These are phyloP conservation scores for Iphiclides podalirius DNA, from an alignment of 2,888 invertebrate genomes.

Conservation along the genomic window DNA sequence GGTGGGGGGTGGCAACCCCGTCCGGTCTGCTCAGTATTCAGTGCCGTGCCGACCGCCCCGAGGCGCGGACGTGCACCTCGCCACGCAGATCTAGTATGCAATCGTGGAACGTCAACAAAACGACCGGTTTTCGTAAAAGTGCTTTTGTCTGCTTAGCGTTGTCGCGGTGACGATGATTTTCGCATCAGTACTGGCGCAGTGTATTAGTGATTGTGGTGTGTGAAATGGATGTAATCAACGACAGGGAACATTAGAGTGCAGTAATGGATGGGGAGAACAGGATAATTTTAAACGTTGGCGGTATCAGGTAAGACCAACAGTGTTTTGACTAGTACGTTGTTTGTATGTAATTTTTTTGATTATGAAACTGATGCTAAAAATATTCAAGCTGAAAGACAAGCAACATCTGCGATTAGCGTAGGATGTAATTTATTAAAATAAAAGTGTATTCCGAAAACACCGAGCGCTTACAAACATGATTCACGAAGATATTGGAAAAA, in stretches of 20 bases:
- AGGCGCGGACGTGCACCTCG: conserved; percentile 38
- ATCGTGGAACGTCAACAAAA: conserved; percentile 15
- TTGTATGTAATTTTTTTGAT: too few relatives aligned
- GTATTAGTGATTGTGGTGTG: conserved; percentile 36
- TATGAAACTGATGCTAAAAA: too few relatives aligned
- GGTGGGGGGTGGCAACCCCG: conserved; percentile 56
- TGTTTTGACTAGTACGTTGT: too few relatives aligned
- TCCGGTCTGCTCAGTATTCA: conserved; percentile 34
- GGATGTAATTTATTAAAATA: too few relatives aligned
- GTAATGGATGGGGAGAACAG: conserved; percentile 94
- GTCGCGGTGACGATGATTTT: background rate
- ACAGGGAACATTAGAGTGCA: conserved; percentile 24
- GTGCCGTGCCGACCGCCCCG: conserved; percentile 36
- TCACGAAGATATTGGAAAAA: too few relatives aligned
- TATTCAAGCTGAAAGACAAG: too few relatives aligned
- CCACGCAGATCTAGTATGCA: conserved; percentile 7
- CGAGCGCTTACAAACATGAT: too few relatives aligned
- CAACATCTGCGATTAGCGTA: too few relatives aligned
- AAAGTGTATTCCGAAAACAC: too few relatives aligned
- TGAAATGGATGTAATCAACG: conserved; percentile 37
- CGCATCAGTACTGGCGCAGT: conserved; percentile 7
- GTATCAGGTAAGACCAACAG: conserved; percentile 86
- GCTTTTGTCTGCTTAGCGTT: conserved; percentile 14
- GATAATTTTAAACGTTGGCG: conserved; percentile 96
- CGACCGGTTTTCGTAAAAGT: background rate